phyloP scores from a whole-genome alignment of 1,140 invertebrate species.

The Papilio polytes region DNA sequence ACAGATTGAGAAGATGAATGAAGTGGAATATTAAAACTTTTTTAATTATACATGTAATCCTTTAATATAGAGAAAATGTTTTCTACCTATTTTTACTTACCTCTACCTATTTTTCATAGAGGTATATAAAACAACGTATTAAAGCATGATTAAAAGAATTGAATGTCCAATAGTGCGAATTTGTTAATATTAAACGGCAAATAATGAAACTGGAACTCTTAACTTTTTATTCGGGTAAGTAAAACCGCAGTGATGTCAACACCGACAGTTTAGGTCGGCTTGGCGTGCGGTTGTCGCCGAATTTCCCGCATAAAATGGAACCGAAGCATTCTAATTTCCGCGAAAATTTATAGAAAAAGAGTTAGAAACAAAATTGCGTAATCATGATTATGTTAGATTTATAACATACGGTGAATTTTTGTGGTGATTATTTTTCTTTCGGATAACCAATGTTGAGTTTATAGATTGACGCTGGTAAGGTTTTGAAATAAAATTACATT shows the following conservation, averaged over 20 bases:
- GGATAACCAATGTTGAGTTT: constrained; percentile 44
- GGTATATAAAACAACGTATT: too few species aligned
- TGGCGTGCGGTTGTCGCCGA: constrained; percentile 37
- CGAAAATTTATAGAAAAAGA: constrained; percentile 37
- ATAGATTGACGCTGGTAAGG: constrained; percentile 50
- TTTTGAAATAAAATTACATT: constrained; percentile 37
- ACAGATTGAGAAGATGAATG: too few species aligned
- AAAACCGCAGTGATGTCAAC: constrained; percentile 28
- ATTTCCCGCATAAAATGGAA: constrained; percentile 39
- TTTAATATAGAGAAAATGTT: too few species aligned
- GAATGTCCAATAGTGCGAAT: too few species aligned
- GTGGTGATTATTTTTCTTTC: constrained; percentile 45
- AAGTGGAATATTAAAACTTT: too few species aligned
- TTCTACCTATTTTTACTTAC: too few species aligned
- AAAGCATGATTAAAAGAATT: too few species aligned
- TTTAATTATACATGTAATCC: background rate
- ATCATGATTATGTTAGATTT: constrained; percentile 54
- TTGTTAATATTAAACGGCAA: too few species aligned
- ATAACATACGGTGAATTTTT: constrained; percentile 56
- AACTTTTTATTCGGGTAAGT: background rate
- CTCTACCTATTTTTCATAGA: too few species aligned
- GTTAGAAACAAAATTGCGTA: constrained; percentile 40
- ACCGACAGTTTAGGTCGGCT: constrained; percentile 24
- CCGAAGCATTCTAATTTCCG: constrained; percentile 32
- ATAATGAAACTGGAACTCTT: too few species aligned